A percentile compares a stretch with the other conserved stretches of the same genome.
These are phyloP conservation scores for Antennarius maculatus DNA, from an alignment of 2,797 vertebrate genomes.

Conservation along the genomic window DNA sequence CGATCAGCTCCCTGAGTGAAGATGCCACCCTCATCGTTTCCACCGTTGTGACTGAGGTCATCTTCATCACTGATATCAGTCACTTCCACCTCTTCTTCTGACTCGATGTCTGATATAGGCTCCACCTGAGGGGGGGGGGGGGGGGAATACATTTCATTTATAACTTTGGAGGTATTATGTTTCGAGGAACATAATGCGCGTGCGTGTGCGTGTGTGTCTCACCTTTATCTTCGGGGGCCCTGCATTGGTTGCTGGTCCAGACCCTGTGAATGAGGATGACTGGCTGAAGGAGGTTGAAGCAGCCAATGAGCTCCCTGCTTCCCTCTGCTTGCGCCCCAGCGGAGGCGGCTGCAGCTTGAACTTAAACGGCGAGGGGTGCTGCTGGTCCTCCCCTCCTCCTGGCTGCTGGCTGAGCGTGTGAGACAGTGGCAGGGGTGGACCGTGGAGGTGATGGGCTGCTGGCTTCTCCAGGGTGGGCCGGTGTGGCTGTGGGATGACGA, in stretches of 20 bases:
- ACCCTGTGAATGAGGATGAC: slow-evolving; percentile 58
- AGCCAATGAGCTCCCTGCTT: slow-evolving; percentile 62
- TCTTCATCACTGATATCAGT: slow-evolving; percentile 91
- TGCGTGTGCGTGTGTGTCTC: slow-evolving; percentile 24
- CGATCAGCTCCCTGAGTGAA: slow-evolving; percentile 57
- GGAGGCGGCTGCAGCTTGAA: slow-evolving; percentile 95
- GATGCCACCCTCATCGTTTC: slow-evolving; percentile 59
- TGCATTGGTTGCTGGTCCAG: slow-evolving; percentile 44
- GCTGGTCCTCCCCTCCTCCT: slow-evolving; percentile 49
- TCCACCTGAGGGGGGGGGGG: slow-evolving; percentile 80
- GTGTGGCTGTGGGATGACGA: slow-evolving; percentile 90
- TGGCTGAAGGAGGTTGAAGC: slow-evolving; percentile 63
- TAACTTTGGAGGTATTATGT: neutral
- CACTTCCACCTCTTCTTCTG: slow-evolving; percentile 89
- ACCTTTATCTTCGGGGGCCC: slow-evolving; percentile 84
- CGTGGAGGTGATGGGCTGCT: slow-evolving; percentile 71
- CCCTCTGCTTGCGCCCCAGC: slow-evolving; percentile 87
- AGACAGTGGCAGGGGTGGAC: slow-evolving; percentile 62
- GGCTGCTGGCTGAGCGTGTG: slow-evolving; percentile 65
- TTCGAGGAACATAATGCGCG: neutral
- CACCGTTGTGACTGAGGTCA: slow-evolving; percentile 52
- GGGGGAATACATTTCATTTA: neutral
- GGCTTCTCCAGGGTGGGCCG: slow-evolving; percentile 79
- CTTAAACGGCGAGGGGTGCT: slow-evolving; percentile 85
- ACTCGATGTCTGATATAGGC: slow-evolving; percentile 89